Evolutionary conservation across 2,113 vertebrate species (phyloP).

Genomic region (Saiga tatarica): DNA sequence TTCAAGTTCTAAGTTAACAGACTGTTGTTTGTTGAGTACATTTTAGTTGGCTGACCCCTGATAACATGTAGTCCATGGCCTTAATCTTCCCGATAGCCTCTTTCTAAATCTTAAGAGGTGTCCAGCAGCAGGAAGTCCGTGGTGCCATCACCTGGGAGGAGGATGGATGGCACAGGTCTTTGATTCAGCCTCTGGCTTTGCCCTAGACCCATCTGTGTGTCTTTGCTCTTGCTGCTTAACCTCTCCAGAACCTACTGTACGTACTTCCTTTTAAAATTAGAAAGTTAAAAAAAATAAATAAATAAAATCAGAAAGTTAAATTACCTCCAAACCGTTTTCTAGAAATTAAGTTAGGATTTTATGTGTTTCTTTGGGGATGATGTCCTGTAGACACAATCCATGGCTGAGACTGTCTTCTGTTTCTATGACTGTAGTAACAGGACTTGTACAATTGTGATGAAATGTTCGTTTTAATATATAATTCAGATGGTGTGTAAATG

Average conservation of each 20-base stretch:
- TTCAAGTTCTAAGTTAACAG: neutral
- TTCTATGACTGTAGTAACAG: neutral
- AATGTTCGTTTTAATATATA: neutral
- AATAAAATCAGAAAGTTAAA: too few species aligned
- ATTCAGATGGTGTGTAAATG: neutral
- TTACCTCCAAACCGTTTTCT: neutral
- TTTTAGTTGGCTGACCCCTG: neutral
- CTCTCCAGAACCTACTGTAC: neutral
- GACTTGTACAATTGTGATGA: neutral
- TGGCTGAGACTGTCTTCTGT: neutral
- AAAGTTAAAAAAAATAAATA: too few species aligned
- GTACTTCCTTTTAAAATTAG: neutral
- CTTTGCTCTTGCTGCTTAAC: neutral
- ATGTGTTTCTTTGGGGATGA: neutral
- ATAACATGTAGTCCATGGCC: too few species aligned
- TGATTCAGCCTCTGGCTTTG: neutral
- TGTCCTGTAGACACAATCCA: neutral
- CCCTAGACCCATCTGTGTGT: neutral
- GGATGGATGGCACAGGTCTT: neutral
- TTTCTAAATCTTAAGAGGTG: neutral
- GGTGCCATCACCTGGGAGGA: neutral
- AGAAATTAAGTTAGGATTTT: neutral
- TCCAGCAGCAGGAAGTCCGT: neutral
- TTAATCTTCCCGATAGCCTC: neutral
- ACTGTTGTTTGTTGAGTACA: neutral